Conservation (phyloP, 2,797 vertebrate genomes). For the Bryconaethiops microstoma region DNA sequence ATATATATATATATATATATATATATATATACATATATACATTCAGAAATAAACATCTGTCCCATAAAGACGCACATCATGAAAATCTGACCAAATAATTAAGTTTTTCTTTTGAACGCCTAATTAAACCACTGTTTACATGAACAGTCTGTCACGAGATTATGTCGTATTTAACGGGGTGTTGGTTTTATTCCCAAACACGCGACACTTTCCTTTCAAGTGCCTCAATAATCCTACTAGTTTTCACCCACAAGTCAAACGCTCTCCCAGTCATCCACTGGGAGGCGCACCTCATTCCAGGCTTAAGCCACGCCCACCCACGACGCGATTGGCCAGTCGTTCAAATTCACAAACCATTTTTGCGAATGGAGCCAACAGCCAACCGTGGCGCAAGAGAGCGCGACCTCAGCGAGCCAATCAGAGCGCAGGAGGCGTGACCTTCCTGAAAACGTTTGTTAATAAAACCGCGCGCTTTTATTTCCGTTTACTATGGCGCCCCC, state of each 20-base stretch:
- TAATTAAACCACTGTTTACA: too few species aligned
- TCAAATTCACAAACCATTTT: neutral
- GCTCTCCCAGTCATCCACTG: neutral
- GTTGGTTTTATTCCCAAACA: neutral
- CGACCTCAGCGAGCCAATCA: neutral
- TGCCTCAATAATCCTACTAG: neutral
- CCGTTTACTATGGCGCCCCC: conserved; percentile 70
- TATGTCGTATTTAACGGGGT: neutral
- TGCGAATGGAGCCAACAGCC: neutral
- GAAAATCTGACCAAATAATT: too few species aligned
- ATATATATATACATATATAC: too few species aligned
- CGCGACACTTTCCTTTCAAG: neutral
- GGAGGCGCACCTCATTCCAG: neutral
- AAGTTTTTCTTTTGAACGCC: too few species aligned
- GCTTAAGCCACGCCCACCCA: neutral
- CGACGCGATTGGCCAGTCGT: neutral
- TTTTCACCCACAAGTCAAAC: neutral
- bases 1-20: too few species aligned
- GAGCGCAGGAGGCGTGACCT: neutral
- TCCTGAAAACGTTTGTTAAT: neutral
- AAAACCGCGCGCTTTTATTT: conserved; percentile 30
- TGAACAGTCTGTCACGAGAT: too few species aligned
- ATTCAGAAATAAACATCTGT: too few species aligned
- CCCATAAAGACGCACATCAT: too few species aligned
- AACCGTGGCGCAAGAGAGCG: neutral